Conservation (phyloP, 2,797 vertebrate species). For the Cynopterus sphinx region DNA sequence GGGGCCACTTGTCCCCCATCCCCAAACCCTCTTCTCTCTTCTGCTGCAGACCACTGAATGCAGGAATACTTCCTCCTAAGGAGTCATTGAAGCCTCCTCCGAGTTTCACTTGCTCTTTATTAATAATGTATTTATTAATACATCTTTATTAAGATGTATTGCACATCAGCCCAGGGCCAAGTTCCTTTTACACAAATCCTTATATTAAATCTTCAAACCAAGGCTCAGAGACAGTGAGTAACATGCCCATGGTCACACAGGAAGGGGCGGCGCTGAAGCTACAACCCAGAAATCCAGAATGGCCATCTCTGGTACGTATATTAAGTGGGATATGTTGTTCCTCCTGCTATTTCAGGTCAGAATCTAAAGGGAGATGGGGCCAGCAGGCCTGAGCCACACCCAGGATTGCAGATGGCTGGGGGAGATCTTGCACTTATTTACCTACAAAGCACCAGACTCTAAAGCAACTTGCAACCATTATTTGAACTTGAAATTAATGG, state of each 20-base stretch:
- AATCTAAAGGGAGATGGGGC: neutral
- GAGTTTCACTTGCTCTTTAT: neutral
- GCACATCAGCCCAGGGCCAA: neutral
- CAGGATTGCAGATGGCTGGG: neutral
- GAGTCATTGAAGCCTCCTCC: neutral
- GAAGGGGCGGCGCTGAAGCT: neutral
- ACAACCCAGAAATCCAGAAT: neutral
- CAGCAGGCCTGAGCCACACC: fast-evolving
- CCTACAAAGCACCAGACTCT: neutral
- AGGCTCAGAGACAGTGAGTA: neutral
- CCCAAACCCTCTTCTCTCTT: neutral
- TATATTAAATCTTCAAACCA: neutral
- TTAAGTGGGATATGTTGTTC: neutral
- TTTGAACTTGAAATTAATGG: neutral
- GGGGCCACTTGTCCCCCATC: neutral
- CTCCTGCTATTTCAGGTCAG: neutral
- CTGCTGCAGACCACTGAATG: neutral
- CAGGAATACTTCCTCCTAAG: neutral
- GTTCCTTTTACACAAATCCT: neutral
- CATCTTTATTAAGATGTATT: neutral
- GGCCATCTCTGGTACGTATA: neutral
- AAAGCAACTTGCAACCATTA: neutral
- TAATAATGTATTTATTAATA: neutral
- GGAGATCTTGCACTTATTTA: neutral
- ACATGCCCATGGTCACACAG: neutral